Base-by-base conservation (phyloP, 2,888 invertebrate species). In the Galeopsomyia nigrocyanea region DNA sequence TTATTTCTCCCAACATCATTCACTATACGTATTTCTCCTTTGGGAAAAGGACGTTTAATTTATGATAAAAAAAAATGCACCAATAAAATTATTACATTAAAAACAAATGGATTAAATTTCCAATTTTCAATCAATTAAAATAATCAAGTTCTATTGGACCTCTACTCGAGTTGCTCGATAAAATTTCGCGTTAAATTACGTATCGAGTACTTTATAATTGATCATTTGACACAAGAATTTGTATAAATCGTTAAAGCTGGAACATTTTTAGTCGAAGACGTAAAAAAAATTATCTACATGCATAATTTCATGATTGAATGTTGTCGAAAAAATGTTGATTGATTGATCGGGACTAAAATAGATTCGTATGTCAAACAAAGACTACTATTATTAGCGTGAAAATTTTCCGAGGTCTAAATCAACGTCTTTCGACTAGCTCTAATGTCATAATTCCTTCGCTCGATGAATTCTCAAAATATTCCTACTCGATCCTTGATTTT, bases 151-250 rank as follows among this genome's bases (percentile, higher is more conserved):
- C 21, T 68, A 47, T 51, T 49, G 21, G 9, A 17, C 60, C 46
- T 53, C 26, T 46, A 60, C 56, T 13, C 68, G 7, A 39, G 62
- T 65, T 19, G 55, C 17, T 60, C 46, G 31, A 26, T 47, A 46
- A 68, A 68, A 65, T 21, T 56, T 68, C 68, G n/a, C 51, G 55
- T 74, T 19, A 71, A 77, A 71, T 53, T 75, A 73, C 72, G 70
- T 72, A 74, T 76, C 66, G 75, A 78, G 65, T 77, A 78, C 78
- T 77, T 77, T 78, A 77, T 78, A 75, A 39, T 13, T 39, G 7
- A 39, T 39, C 39, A 39, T 39, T 39, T 39, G 39, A 39, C 39
- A 39, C 39, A 39, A 39, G 5, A 39, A 39, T 39, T 39, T 13
- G 39, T 39, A 39, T 39, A 39, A 7, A 39, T 10, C 39, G 5